Percentiles rank a stretch among this genome's conserved stretches.
Conservation (phyloP, 64 coral and sea anemone species). For the Dendronephthya gigantea region DNA sequence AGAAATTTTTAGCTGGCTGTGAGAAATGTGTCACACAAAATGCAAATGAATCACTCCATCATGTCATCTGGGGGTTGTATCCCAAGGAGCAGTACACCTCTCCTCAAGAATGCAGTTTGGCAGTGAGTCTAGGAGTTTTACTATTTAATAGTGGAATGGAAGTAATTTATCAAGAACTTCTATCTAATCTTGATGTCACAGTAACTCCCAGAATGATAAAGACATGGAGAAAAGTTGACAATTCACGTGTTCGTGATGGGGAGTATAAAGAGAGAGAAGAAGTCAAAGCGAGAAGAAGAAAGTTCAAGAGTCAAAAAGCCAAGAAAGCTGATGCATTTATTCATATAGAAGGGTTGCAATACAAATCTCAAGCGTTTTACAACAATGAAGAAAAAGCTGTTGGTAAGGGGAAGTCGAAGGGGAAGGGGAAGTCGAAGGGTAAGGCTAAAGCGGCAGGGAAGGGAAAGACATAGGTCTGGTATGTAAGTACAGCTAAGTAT, state of each 20-base stretch:
- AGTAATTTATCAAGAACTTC: neutral
- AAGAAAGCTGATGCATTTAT: slow-evolving; percentile 32
- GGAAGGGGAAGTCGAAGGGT: neutral
- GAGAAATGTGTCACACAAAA: slow-evolving; percentile 47
- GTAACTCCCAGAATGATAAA: neutral
- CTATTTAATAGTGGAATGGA: slow-evolving; percentile 28
- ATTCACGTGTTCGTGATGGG: neutral
- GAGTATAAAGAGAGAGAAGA: slow-evolving; percentile 27
- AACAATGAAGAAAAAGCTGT: neutral
- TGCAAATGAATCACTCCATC: slow-evolving; percentile 36
- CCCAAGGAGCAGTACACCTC: slow-evolving; percentile 26
- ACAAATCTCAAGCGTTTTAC: slow-evolving; percentile 34
- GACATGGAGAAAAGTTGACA: neutral
- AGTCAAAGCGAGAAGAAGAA: slow-evolving; percentile 21
- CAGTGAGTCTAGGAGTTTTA: slow-evolving; percentile 27
- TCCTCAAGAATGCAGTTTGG: slow-evolving; percentile 18
- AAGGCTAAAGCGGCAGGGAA: neutral
- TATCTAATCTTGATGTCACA: neutral
- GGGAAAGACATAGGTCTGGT: neutral
- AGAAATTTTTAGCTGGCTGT: slow-evolving; percentile 42
- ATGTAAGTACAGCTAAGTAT: too few relatives aligned
- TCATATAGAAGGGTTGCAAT: slow-evolving; percentile 30
- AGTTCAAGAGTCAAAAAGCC: slow-evolving; percentile 21
- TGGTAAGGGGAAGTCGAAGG: neutral
- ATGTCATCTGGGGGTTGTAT: slow-evolving; percentile 1